phyloP scores from a whole-genome alignment of 2,888 invertebrate species.

The Leptogaster cylindrica region DNA sequence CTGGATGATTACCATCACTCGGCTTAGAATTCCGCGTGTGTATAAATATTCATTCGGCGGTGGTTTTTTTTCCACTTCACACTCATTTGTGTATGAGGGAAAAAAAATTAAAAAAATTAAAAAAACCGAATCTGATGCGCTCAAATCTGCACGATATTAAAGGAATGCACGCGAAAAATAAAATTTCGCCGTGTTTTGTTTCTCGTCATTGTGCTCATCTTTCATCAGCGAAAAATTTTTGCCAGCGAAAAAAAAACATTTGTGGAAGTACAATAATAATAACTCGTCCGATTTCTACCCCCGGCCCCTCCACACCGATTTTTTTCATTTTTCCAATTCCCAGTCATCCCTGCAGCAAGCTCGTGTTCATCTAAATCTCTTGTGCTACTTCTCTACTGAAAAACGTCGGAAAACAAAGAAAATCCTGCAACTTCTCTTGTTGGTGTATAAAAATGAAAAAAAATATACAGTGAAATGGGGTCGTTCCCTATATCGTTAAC shows the following conservation, averaged over 20 bases:
- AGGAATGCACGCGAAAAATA: background rate
- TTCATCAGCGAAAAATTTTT: constrained; percentile 12
- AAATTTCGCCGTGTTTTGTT: constrained; percentile 9
- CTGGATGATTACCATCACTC: no score
- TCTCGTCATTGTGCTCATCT: constrained; percentile 15
- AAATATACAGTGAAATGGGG: constrained; percentile 34
- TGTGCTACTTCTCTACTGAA: constrained; percentile 24
- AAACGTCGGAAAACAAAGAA: constrained; percentile 16
- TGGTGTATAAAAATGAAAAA: constrained; percentile 29
- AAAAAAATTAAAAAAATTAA: constrained; percentile 6
- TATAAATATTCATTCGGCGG: constrained; percentile 10
- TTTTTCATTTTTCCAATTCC: background rate
- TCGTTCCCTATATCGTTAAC: constrained; percentile 35
- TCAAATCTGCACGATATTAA: constrained; percentile 31
- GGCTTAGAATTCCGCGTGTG: background rate
- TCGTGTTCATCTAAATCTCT: constrained; percentile 20
- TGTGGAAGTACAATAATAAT: constrained; percentile 29
- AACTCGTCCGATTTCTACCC: background rate
- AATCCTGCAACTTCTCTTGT: constrained; percentile 35
- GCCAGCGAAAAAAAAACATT: constrained; percentile 26
- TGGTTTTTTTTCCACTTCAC: constrained; percentile 11
- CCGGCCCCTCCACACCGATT: background rate
- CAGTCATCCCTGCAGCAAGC: background rate
- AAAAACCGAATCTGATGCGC: constrained; percentile 12
- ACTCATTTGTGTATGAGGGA: constrained; percentile 12